phyloP scores from a whole-genome alignment of 2,888 invertebrate genomes.

The Priocnemis perturbator region DNA sequence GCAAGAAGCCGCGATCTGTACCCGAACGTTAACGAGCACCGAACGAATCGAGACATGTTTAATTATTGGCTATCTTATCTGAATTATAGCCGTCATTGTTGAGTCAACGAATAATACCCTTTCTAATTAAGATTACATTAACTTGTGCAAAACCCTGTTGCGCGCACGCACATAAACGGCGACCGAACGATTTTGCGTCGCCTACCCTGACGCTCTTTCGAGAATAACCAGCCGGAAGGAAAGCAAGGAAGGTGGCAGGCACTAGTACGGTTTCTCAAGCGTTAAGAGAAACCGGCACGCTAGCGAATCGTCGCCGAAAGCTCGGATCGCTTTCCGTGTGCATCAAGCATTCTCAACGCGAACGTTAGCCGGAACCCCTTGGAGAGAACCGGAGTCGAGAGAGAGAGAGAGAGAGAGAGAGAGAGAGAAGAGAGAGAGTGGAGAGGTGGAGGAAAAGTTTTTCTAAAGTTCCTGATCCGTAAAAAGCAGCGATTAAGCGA shows the following conservation, averaged over 20 bases:
- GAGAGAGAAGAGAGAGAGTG: neutral
- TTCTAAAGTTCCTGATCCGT: conserved; percentile 66
- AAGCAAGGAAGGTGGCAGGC: too few species aligned
- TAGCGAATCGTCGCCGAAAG: conserved; percentile 21
- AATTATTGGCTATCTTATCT: too few species aligned
- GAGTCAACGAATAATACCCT: too few species aligned
- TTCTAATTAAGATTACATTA: too few species aligned
- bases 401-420: conserved; percentile 8
- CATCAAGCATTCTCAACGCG: conserved; percentile 60
- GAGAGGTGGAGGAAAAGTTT: conserved; percentile 47
- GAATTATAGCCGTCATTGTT: too few species aligned
- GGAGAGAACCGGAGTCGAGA: neutral
- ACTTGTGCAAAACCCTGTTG: too few species aligned
- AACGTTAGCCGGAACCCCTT: conserved; percentile 13
- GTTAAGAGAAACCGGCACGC: conserved; percentile 30
- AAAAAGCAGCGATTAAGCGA: conserved; percentile 70
- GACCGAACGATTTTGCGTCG: neutral
- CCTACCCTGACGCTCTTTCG: too few species aligned
- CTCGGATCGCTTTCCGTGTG: conserved; percentile 44
- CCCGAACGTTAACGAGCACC: too few species aligned
- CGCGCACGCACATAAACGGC: too few species aligned
- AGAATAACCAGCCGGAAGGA: too few species aligned
- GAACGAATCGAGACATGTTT: too few species aligned
- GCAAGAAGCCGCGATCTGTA: too few species aligned
- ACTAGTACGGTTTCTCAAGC: conserved; percentile 37